Conservation (phyloP, 2,888 invertebrate genomes). For the Nasonovia ribisnigri region DNA sequence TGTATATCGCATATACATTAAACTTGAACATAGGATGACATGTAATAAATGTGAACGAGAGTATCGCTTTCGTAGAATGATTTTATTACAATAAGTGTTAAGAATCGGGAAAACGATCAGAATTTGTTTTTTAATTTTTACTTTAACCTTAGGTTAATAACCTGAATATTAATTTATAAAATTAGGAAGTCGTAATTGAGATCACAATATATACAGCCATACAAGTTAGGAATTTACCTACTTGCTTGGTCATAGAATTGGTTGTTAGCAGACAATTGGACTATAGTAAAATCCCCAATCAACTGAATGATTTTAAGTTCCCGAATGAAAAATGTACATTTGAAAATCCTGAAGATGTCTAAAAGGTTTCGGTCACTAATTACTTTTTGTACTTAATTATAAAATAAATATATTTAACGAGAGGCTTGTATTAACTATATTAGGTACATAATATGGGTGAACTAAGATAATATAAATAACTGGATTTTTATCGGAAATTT, state of each 20-base stretch:
- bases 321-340: neutral
- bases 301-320: neutral
- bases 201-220: neutral
- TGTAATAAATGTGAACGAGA: neutral
- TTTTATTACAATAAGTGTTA: neutral
- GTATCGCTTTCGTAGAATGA: neutral
- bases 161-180: neutral
- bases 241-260: neutral
- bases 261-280: neutral
- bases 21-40: neutral
- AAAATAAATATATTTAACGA: neutral
- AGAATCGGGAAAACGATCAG: neutral
- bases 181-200: neutral
- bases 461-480: neutral
- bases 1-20: neutral
- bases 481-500: neutral
- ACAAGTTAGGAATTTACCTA: neutral
- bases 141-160: no score
- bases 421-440: neutral
- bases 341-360: neutral
- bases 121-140: neutral
- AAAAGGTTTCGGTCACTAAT: neutral
- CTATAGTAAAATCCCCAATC: neutral
- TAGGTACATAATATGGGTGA: neutral
- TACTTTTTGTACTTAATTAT: neutral